phyloP scores from a whole-genome alignment of 2,797 vertebrate species.

The Antrozous pallidus region DNA sequence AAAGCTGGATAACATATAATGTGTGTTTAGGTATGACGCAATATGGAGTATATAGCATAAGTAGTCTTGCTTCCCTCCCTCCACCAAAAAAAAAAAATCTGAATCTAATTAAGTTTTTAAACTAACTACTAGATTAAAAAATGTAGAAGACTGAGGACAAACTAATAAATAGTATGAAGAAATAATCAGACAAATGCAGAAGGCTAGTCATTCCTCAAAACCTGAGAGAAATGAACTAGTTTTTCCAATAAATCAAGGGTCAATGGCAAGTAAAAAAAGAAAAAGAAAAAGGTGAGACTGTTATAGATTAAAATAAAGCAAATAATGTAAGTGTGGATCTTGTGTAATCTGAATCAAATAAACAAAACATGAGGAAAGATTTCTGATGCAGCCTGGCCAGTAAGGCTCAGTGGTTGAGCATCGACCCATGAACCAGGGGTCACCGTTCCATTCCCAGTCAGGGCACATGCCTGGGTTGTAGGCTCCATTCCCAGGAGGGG shows the following conservation, averaged over 20 bases:
- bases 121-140: background rate
- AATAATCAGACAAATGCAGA: background rate
- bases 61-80: background rate
- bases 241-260: background rate
- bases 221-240: background rate
- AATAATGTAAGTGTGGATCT: background rate
- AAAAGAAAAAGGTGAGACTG: background rate
- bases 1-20: background rate
- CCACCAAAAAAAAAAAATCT: background rate
- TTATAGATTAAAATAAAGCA: background rate
- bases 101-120: background rate
- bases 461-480: too few species aligned
- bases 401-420: too few species aligned
- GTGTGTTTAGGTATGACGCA: background rate
- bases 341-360: background rate
- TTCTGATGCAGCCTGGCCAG: background rate
- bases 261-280: background rate
- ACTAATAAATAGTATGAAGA: background rate
- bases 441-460: too few species aligned
- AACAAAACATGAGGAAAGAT: background rate
- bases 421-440: too few species aligned
- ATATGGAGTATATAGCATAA: background rate
- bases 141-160: background rate
- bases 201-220: background rate
- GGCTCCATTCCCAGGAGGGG: too few species aligned